Conservation (phyloP, 2,888 invertebrate genomes). For the Elegia similella region DNA sequence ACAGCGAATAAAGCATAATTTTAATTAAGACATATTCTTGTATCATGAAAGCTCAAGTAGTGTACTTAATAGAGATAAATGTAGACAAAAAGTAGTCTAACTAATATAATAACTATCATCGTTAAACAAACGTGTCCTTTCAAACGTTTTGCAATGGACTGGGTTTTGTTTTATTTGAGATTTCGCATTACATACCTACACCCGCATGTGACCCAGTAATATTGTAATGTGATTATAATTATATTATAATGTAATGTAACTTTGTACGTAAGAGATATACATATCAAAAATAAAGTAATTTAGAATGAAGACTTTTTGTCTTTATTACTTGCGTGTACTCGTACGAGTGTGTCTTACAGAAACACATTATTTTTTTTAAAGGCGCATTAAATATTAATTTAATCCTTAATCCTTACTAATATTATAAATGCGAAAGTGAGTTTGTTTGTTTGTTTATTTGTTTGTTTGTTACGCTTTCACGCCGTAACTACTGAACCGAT, state of each 20-base stretch:
- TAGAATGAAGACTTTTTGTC: background rate
- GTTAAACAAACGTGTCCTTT: background rate
- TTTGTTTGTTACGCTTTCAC: no score
- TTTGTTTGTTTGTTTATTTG: no score
- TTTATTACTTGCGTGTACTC: background rate
- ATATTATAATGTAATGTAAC: background rate
- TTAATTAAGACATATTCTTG: no score
- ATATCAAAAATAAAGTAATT: background rate
- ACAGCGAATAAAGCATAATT: no score
- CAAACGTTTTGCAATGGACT: background rate
- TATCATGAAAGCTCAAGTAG: no score
- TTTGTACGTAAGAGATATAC: background rate
- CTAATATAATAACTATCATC: background rate
- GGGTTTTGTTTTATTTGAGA: background rate
- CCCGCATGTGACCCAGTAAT: background rate
- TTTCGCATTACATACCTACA: background rate
- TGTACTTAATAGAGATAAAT: no score
- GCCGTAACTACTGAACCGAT: no score
- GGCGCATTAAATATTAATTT: no score
- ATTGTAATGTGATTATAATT: constrained; percentile 1
- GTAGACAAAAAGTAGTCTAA: background rate
- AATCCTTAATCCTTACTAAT: no score
- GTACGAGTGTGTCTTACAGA: no score
- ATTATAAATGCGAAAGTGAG: no score
- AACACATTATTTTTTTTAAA: no score